Evolutionary conservation across 2,113 vertebrate genomes (phyloP).

Genomic region (Mystacornis crossleyi): DNA sequence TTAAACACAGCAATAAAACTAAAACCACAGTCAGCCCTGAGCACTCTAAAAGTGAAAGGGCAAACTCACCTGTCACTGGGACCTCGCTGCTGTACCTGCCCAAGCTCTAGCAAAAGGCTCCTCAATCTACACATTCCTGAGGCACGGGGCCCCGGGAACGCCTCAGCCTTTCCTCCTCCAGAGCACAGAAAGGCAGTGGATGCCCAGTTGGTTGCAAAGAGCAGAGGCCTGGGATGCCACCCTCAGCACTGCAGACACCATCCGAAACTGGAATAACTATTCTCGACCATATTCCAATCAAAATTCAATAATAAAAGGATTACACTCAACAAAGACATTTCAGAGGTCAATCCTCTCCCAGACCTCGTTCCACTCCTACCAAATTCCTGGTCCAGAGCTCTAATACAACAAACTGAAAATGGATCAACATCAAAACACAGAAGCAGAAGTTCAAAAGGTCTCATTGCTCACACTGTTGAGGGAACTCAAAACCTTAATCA

Average conservation of each 20-base stretch:
- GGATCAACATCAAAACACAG: slow-evolving; percentile 29
- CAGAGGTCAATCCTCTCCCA: slow-evolving; percentile 50
- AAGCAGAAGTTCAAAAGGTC: slow-evolving; percentile 24
- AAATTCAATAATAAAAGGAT: slow-evolving; percentile 45
- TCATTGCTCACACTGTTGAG: not conserved
- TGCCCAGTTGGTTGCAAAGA: not conserved
- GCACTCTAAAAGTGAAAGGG: not conserved
- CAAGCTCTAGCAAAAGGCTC: not conserved
- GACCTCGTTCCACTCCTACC: slow-evolving; percentile 5
- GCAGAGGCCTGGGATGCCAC: not conserved
- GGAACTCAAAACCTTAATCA: not conserved
- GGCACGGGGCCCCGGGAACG: rapidly evolving
- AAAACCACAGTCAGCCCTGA: not conserved
- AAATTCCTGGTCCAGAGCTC: slow-evolving; percentile 16
- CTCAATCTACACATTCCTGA: not conserved
- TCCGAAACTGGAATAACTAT: not conserved
- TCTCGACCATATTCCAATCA: not conserved
- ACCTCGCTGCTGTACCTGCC: not conserved
- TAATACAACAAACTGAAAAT: not conserved
- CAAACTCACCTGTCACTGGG: not conserved
- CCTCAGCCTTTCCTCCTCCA: not conserved
- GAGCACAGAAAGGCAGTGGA: not conserved
- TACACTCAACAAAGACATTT: not conserved
- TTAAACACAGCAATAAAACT: not conserved
- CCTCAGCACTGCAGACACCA: not conserved